phyloP scores from a whole-genome alignment of 2,113 vertebrate genomes.

The Stegastes partitus region DNA sequence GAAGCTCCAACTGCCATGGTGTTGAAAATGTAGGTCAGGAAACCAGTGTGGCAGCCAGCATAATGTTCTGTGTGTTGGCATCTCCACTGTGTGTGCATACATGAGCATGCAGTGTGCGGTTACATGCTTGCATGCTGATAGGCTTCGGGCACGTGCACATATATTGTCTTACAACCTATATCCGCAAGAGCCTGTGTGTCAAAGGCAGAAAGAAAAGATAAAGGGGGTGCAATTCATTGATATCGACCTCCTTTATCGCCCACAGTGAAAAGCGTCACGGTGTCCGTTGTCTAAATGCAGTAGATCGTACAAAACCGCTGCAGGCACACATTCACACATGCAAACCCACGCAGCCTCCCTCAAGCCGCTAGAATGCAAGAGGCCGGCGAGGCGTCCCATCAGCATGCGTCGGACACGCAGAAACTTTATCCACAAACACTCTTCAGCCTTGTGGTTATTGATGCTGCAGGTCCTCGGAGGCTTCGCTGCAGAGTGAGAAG shows the following conservation, averaged over 20 bases:
- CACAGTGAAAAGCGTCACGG: slow-evolving; percentile 4
- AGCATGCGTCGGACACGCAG: slow-evolving; percentile 11
- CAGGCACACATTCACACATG: slow-evolving; percentile 33
- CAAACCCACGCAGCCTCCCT: slow-evolving; percentile 25
- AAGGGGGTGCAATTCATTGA: neutral
- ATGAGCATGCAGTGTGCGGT: neutral
- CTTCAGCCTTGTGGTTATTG: slow-evolving; percentile 56
- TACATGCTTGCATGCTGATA: slow-evolving; percentile 32
- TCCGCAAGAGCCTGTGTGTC: slow-evolving; percentile 21
- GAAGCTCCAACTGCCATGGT: slow-evolving; percentile 60
- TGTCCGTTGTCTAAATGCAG: slow-evolving; percentile 25
- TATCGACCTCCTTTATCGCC: neutral
- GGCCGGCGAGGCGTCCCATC: neutral
- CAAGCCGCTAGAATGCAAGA: neutral
- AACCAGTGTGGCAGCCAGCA: slow-evolving; percentile 56
- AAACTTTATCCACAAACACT: slow-evolving; percentile 21
- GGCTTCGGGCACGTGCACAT: slow-evolving; percentile 28
- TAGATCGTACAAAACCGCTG: slow-evolving; percentile 20
- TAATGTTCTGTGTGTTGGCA: slow-evolving; percentile 33
- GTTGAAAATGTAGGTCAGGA: slow-evolving; percentile 76
- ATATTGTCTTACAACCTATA: slow-evolving; percentile 36
- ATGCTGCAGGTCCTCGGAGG: slow-evolving; percentile 56
- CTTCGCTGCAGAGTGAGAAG: slow-evolving; percentile 34
- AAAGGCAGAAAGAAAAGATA: neutral
- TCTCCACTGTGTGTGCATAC: neutral